Conservation (phyloP, 2,113 vertebrate species). For the Pycnonotus jocosus region DNA sequence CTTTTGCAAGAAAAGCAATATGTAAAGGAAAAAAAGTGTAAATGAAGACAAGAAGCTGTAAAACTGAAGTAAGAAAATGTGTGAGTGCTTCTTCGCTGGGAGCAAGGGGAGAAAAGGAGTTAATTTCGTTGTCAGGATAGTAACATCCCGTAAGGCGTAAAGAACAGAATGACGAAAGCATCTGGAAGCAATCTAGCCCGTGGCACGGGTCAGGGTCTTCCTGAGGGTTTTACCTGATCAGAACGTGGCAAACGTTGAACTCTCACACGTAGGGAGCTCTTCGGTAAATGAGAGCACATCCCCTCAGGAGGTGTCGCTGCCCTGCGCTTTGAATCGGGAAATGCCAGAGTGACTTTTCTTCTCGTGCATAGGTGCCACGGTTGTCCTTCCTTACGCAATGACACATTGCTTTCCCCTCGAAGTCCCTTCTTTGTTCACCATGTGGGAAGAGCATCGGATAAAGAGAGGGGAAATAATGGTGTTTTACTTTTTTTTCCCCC, state of each 20-base stretch:
- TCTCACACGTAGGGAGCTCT: fast-evolving
- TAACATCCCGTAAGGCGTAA: not conserved
- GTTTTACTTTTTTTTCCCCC: not conserved
- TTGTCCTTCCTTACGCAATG: not conserved
- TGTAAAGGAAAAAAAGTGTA: not conserved
- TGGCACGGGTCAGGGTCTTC: too few species aligned
- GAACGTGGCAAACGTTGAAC: not conserved
- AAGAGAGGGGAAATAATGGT: not conserved
- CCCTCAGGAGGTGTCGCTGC: not conserved
- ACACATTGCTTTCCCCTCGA: not conserved
- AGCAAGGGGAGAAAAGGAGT: not conserved
- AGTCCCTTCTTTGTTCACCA: not conserved
- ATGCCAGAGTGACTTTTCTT: not conserved
- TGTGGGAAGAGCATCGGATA: not conserved
- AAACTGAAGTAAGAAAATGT: not conserved
- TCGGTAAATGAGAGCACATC: not conserved
- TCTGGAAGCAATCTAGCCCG: not conserved
- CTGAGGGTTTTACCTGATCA: not conserved
- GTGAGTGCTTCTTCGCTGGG: not conserved
- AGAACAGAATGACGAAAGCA: not conserved
- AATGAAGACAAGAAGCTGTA: not conserved
- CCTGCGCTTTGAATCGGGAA: not conserved
- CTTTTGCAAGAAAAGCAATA: not conserved
- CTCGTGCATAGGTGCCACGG: not conserved
- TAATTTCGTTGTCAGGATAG: not conserved